Conservation (phyloP, 2,797 vertebrate genomes). For the Esox masquinongy region DNA sequence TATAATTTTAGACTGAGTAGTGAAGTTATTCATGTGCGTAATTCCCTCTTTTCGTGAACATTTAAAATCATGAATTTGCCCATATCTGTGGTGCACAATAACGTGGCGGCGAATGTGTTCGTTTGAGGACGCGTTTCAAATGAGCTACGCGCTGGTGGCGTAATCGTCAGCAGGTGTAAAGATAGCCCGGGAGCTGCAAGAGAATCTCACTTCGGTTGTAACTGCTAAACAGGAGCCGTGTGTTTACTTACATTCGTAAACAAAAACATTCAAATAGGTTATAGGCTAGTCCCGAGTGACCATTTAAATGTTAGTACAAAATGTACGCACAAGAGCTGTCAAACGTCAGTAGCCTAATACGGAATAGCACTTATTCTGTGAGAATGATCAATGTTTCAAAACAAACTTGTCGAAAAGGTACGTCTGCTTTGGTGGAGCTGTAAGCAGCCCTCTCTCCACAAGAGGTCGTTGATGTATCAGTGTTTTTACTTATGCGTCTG, state of each 20-base stretch:
- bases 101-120: neutral
- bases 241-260: constrained; percentile 49
- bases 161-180: constrained; percentile 72
- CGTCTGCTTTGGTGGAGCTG: constrained; percentile 10
- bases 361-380: neutral
- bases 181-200: constrained; percentile 16
- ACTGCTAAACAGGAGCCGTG: constrained; percentile 15
- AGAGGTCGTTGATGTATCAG: constrained; percentile 78
- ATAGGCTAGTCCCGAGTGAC: constrained; percentile 2
- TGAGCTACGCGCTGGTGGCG: constrained; percentile 38
- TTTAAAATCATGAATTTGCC: constrained; percentile 36
- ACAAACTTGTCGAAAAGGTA: constrained; percentile 20
- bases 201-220: constrained; percentile 39
- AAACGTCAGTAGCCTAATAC: neutral
- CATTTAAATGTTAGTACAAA: constrained; percentile 48
- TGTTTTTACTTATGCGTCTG: constrained; percentile 37
- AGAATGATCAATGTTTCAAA: neutral
- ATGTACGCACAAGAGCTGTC: constrained; percentile 22
- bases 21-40: neutral
- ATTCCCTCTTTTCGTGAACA: constrained; percentile 37
- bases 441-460: constrained; percentile 63
- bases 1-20: neutral
- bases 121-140: constrained; percentile 48
- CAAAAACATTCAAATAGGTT: constrained; percentile 55
- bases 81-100: constrained; percentile 18